Evolutionary conservation across 1,140 invertebrate genomes (phyloP).

Genomic region (Heliconius hermathena): DNA sequence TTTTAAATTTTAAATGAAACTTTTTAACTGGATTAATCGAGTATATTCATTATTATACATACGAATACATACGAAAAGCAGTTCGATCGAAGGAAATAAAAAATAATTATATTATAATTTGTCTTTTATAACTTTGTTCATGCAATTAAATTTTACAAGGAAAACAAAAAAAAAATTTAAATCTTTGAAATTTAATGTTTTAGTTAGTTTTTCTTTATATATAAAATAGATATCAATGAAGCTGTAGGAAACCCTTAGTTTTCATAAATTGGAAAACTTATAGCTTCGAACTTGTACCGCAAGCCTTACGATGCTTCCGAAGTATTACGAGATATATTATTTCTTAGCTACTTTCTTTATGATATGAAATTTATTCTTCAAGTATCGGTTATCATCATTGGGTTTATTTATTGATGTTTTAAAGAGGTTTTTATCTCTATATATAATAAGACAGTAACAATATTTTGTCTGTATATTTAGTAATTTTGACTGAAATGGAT

Average conservation of each 20-base stretch:
- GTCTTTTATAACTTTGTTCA: too few relatives aligned
- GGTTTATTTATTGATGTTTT: neutral
- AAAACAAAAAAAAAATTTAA: neutral
- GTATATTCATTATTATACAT: too few relatives aligned
- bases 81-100: too few relatives aligned
- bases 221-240: neutral
- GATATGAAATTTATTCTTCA: slow-evolving; percentile 17
- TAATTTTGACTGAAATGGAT: too few relatives aligned
- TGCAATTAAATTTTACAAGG: neutral
- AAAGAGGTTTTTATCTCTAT: neutral
- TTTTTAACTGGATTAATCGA: too few relatives aligned
- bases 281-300: slow-evolving; percentile 19
- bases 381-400: neutral
- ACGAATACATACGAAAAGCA: too few relatives aligned
- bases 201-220: neutral
- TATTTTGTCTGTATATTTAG: too few relatives aligned
- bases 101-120: too few relatives aligned
- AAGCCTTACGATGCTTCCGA: slow-evolving; percentile 17
- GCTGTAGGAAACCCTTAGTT: slow-evolving; percentile 9
- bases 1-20: too few relatives aligned
- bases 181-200: neutral
- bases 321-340: slow-evolving; percentile 15
- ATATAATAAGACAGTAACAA: too few relatives aligned
- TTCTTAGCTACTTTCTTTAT: slow-evolving; percentile 16
- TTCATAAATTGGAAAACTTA: slow-evolving; percentile 32